Evolutionary conservation across 1,140 invertebrate genomes (phyloP), one percentile per base, ranked within the genome.

Genomic region (Acromyrmex echinatior): DNA sequence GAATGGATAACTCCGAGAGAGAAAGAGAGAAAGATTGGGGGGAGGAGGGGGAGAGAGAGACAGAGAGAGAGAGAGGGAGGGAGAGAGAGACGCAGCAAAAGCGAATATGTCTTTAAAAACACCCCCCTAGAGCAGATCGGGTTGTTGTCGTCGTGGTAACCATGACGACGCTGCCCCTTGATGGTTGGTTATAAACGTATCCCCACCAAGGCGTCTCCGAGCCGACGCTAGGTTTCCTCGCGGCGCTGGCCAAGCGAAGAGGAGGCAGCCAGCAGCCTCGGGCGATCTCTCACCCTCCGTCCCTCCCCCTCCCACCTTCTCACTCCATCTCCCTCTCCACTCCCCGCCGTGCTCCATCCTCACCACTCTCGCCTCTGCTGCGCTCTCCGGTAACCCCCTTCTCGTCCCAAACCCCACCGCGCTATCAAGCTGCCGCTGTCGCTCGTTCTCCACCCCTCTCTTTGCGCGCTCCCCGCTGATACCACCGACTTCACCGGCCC

Each of bases 141-240:
- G 91, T 95, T 95, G 94, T 95, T 95, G 95, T 95, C 93, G 94
- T 94, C 92, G 92, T 80, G 90, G 94, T 95, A 94, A 92, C 93
- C 94, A 95, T 95, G 92, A 93, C 90, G 87, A 95, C 94, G 93
- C 88, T 93, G 91, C 90, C 92, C 92, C 92, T 93, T 85, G 91
- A 91, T 93, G 92, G 93, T 93, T 93, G 94, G 93, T 94, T 93
- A 94, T 93, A 93, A 93, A 86, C 91, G 89, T 89, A 77, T 80
- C 82, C 74, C 89, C 82, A 68, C 87, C 86, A 25, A 58, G 76
- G 76, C 45, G 73, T 68, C 49, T 66, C 79, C 18, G 84, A 86
- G 84, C 84, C 91, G 89, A 91, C 92, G 94, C 91, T 93, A 91
- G 91, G 91, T 94, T 93, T 94, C 92, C 92, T 90, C 92, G 87